Conservation (phyloP, 1,140 invertebrate species). For the Pseudomyrmex flavicornis region DNA sequence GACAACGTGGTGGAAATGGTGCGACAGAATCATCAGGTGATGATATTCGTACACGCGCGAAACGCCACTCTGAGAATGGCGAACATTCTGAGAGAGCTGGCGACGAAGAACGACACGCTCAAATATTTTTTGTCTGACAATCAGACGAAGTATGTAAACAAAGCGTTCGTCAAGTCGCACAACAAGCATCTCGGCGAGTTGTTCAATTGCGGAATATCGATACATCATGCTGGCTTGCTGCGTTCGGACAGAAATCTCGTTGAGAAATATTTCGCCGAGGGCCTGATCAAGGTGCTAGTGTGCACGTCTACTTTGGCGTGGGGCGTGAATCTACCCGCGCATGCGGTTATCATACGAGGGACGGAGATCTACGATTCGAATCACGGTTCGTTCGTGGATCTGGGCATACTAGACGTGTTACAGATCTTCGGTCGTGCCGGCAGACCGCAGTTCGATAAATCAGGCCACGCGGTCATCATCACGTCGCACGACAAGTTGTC, state of each 20-base stretch:
- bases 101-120: constrained; percentile 90
- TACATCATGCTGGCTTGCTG: constrained; percentile 98
- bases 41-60: constrained; percentile 99
- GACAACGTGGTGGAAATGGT: constrained; percentile 96
- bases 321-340: constrained; percentile 99
- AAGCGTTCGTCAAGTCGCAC: constrained; percentile 88
- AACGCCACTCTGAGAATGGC: constrained; percentile 97
- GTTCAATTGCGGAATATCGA: constrained; percentile 95
- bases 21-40: constrained; percentile 96
- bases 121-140: constrained; percentile 89
- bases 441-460: constrained; percentile 96
- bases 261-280: constrained; percentile 95
- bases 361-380: constrained; percentile 99
- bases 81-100: constrained; percentile 91
- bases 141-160: constrained; percentile 86
- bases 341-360: constrained; percentile 98
- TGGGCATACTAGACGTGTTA: constrained; percentile 98
- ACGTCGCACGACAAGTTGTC: constrained; percentile 96
- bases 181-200: constrained; percentile 93
- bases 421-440: constrained; percentile 99
- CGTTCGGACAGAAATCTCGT: constrained; percentile 93
- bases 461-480: constrained; percentile 98
- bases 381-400: constrained; percentile 96
- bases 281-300: constrained; percentile 96
- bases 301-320: constrained; percentile 99